Evolutionary conservation across 2,888 invertebrate species (phyloP).

Genomic region (Phania funesta): DNA sequence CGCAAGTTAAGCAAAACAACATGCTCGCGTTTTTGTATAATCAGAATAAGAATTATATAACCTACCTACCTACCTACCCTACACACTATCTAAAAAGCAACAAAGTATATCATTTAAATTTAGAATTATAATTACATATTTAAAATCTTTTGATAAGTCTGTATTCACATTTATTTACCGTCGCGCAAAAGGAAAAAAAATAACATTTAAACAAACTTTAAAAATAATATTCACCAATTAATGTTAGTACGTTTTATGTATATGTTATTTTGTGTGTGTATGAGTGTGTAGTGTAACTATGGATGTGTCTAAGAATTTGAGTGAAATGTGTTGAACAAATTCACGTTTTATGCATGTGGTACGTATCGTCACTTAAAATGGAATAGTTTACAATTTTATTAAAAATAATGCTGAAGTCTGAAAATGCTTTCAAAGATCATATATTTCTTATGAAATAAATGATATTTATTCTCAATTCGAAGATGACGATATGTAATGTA

Average conservation of each 20-base stretch:
- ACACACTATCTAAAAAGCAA: background rate
- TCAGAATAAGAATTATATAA: too few relatives aligned
- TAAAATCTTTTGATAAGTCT: slow-evolving; percentile 21
- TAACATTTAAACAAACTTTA: slow-evolving; percentile 44
- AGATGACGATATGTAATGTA: background rate
- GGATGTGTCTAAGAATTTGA: slow-evolving; percentile 4
- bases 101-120: background rate
- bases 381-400: background rate
- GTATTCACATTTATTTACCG: slow-evolving; percentile 62
- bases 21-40: background rate
- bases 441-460: background rate
- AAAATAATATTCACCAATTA: slow-evolving; percentile 33
- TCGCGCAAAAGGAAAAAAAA: slow-evolving; percentile 33
- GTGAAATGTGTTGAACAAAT: slow-evolving; percentile 26
- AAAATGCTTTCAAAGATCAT: background rate
- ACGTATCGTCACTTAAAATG: slow-evolving; percentile 6
- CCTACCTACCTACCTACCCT: background rate
- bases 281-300: background rate
- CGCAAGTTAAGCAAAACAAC: background rate
- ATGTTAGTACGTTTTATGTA: slow-evolving; percentile 6
- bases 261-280: slow-evolving; percentile 4
- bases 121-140: background rate
- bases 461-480: background rate
- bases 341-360: background rate
- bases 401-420: background rate